Evolutionary conservation across 2,113 vertebrate species (phyloP), one percentile per base, ranked within the genome.

Genomic region (Amia ocellicauda): DNA sequence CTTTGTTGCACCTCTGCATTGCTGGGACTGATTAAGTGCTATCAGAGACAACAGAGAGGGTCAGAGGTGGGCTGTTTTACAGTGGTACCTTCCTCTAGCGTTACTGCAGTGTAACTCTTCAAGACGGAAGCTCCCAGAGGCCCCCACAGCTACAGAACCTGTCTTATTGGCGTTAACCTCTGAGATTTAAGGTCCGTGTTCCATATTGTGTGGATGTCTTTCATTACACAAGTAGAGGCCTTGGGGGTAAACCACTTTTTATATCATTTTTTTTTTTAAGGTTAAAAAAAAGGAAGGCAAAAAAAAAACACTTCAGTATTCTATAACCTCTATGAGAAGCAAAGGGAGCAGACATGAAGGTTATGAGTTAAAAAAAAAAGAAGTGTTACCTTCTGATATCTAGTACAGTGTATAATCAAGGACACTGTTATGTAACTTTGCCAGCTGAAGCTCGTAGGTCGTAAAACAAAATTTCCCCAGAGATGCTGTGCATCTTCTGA

Each of bases 1-100:
- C 56, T 66, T 60, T 49, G 58, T 66, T 60, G 28, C 57, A 60
- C 57, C 64, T 66, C 41, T 52, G 23, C 20, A 31, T 59, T 52
- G 31, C 20, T 42, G 64, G 57, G 64, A 65, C 57, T 60, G 59
- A 66, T 66, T 66, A 60, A 43, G 47, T 53, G 29, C 57, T 22
- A 60, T 60, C 57, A 28, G 56, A 43, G 57, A 60, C 64, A 66
- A 59, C 56, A 17, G 49, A 31, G 24, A 28, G 50, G 63, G 63
- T 40, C 54, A 53, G 52, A 60, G 40, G 51, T 42, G 47, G 41
- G 52, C 42, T 11, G 49, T 31, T 62, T 50, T 59, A 60, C 45
- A 53, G n/a, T 16, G 45, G 47, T 22, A 45, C 22, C 22, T 51
- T 49, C 10, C 17, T 45, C 63, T 23, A 27, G 14, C 27, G 10